These are phyloP conservation scores for Gonioctena quinquepunctata DNA, from an alignment of 1,140 invertebrate species.

Conservation along the genomic window DNA sequence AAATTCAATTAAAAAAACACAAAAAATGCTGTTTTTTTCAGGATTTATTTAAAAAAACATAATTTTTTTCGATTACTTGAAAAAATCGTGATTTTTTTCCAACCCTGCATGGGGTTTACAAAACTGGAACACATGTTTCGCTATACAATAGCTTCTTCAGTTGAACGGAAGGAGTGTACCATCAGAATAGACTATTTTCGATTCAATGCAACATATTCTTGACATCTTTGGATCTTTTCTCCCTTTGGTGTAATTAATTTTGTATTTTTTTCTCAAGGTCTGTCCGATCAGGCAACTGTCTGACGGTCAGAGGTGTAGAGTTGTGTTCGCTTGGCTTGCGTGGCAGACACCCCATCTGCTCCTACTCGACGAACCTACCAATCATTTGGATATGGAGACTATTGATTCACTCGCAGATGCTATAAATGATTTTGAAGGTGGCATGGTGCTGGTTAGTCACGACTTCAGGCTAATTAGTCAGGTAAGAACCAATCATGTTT, in stretches of 20 bases:
- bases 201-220: too few relatives aligned
- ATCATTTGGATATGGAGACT: conserved; percentile 99
- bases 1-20: too few relatives aligned
- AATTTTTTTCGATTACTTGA: too few relatives aligned
- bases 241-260: too few relatives aligned
- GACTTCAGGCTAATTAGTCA: conserved; percentile 98
- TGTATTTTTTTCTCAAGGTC: conserved; percentile 63
- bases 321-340: conserved; percentile 97
- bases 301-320: conserved; percentile 97
- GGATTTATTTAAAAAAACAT: too few relatives aligned
- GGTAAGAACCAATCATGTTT: conserved; percentile 60
- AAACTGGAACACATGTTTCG: background rate
- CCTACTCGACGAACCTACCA: conserved; percentile 96
- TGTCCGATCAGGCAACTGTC: conserved; percentile 97
- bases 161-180: too few relatives aligned
- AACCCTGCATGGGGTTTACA: too few relatives aligned
- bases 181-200: too few relatives aligned
- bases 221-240: too few relatives aligned
- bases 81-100: too few relatives aligned
- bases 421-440: conserved; percentile 97
- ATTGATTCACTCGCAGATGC: conserved; percentile 98
- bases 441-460: conserved; percentile 96
- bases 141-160: background rate
- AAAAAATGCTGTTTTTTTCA: too few relatives aligned
- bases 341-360: conserved; percentile 95